These are phyloP conservation scores for Lasius fuliginosus DNA, from an alignment of 2,888 invertebrate species.

Conservation along the genomic window DNA sequence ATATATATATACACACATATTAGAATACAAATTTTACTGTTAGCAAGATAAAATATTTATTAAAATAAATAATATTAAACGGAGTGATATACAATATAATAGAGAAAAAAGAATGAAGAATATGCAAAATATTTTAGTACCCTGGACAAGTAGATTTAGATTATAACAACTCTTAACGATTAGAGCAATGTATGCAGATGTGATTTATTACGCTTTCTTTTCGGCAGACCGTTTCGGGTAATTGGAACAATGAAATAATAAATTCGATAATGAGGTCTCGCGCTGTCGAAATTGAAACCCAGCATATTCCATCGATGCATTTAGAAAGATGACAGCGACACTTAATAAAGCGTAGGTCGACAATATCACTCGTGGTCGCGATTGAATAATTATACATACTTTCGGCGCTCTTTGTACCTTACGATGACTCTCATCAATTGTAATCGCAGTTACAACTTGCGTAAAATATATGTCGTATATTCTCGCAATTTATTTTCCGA, in stretches of 20 bases:
- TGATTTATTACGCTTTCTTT: slow-evolving; percentile 68
- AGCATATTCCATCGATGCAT: slow-evolving; percentile 65
- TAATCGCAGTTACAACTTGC: background rate
- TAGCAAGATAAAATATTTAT: background rate
- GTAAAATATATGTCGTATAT: slow-evolving; percentile 3
- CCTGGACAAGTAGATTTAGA: slow-evolving; percentile 56
- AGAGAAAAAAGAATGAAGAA: background rate
- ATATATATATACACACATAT: background rate
- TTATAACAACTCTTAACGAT: slow-evolving; percentile 61
- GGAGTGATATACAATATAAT: background rate
- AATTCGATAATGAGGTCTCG: slow-evolving; percentile 72
- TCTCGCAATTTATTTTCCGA: background rate
- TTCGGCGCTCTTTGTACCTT: slow-evolving; percentile 46
- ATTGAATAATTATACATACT: slow-evolving; percentile 79
- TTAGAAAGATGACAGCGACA: slow-evolving; percentile 63
- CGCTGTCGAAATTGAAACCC: slow-evolving; percentile 75
- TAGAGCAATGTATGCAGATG: slow-evolving; percentile 42
- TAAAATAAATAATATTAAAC: background rate
- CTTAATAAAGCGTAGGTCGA: slow-evolving; percentile 80
- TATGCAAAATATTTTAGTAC: background rate
- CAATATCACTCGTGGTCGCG: slow-evolving; percentile 74
- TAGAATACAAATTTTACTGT: background rate
- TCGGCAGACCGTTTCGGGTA: slow-evolving; percentile 58
- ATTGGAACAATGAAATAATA: slow-evolving; percentile 68
- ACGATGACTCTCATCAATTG: slow-evolving; percentile 10